Evolutionary conservation across 2,888 invertebrate genomes (phyloP).

Genomic region (Phytoseiulus persimilis): DNA sequence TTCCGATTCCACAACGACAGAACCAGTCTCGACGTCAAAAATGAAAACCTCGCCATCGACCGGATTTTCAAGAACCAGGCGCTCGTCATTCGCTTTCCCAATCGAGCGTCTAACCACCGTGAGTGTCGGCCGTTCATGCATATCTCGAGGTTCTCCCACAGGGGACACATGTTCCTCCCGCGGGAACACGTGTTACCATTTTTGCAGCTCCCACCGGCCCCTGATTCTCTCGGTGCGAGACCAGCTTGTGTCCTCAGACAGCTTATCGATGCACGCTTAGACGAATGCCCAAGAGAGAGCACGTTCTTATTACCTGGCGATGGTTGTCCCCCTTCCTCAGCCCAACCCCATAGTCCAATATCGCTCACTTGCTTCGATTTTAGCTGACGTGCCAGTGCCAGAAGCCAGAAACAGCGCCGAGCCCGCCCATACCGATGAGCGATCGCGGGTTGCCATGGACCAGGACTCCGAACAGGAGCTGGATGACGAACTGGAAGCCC

Average conservation of each 20-base stretch:
- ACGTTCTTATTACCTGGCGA: too few relatives aligned
- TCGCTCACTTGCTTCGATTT: neutral
- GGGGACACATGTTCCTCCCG: neutral
- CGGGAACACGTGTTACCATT: too few relatives aligned
- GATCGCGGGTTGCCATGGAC: neutral
- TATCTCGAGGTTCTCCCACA: neutral
- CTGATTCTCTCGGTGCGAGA: too few relatives aligned
- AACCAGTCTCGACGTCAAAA: conserved; percentile 31
- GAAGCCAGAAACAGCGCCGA: conserved; percentile 5
- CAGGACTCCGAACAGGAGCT: neutral
- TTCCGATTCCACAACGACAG: conserved; percentile 31
- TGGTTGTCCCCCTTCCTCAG: too few relatives aligned
- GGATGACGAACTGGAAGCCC: neutral
- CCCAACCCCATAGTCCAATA: too few relatives aligned
- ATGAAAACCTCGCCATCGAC: conserved; percentile 15
- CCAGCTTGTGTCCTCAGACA: too few relatives aligned
- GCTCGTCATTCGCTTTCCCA: conserved; percentile 27
- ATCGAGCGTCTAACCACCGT: neutral
- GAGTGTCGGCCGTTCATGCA: neutral
- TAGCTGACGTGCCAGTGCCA: neutral
- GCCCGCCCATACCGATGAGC: neutral
- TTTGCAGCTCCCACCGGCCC: too few relatives aligned
- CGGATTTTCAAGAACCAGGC: conserved; percentile 26
- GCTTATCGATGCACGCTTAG: neutral
- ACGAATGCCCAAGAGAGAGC: too few relatives aligned